A percentile compares a stretch with the other conserved stretches of the same genome.
These are phyloP conservation scores for Hemitrygon akajei DNA, from an alignment of 2,797 vertebrate species.

Conservation along the genomic window DNA sequence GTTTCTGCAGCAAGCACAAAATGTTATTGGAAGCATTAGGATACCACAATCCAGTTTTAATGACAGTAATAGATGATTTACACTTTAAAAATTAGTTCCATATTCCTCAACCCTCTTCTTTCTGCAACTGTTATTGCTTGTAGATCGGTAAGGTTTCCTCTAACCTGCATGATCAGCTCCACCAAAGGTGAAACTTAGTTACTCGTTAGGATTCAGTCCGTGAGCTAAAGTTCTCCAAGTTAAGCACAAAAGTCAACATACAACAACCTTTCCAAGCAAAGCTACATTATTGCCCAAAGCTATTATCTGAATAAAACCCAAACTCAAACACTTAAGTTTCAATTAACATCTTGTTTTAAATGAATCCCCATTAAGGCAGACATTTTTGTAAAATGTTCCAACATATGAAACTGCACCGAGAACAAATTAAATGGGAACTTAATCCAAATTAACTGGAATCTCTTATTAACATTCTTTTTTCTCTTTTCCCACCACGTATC, in stretches of 20 bases:
- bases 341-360: background rate
- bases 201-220: background rate
- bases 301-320: background rate
- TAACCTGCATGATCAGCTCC: background rate
- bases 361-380: background rate
- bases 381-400: background rate
- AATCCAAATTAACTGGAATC: background rate
- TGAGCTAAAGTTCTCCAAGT: background rate
- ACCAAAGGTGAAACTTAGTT: conserved; percentile 18
- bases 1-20: conserved; percentile 8
- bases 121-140: conserved; percentile 8
- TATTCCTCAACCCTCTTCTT: background rate
- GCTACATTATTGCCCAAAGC: background rate
- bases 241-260: background rate
- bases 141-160: background rate
- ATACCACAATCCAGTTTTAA: background rate
- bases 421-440: background rate
- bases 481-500: background rate
- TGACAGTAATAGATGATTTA: background rate
- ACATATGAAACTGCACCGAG: background rate
- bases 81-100: background rate
- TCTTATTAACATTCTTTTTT: background rate
- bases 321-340: background rate
- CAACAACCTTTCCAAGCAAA: background rate
- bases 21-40: background rate